Percentiles rank a stretch among this genome's conserved stretches.
These are phyloP conservation scores for Eubasilissa regina DNA, from an alignment of 1,140 invertebrate species.

Conservation along the genomic window DNA sequence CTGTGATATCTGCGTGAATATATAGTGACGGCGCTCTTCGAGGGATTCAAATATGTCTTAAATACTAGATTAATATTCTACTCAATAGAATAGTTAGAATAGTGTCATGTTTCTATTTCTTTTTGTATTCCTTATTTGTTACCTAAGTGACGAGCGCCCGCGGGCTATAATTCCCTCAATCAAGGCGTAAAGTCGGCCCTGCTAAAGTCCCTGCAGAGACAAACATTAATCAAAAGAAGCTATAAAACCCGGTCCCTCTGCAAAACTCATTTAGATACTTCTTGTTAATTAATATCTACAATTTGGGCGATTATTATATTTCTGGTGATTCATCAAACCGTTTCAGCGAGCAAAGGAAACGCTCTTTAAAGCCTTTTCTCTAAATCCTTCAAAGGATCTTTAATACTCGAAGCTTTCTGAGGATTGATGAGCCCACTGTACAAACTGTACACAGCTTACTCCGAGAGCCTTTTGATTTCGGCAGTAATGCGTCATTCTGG, in stretches of 20 bases:
- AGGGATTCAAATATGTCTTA: too few relatives aligned
- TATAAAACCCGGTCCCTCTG: neutral
- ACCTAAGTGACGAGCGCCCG: too few relatives aligned
- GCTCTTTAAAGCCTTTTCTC: slow-evolving; percentile 7
- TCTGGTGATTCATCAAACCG: slow-evolving; percentile 10
- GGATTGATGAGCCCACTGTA: neutral
- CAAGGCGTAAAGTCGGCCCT: too few relatives aligned
- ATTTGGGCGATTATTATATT: slow-evolving; percentile 18
- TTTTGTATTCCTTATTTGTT: too few relatives aligned
- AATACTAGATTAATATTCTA: too few relatives aligned
- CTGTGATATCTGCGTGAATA: too few relatives aligned
- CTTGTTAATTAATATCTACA: slow-evolving; percentile 17
- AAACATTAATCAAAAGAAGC: slow-evolving; percentile 18
- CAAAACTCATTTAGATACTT: slow-evolving; percentile 25
- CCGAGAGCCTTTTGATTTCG: slow-evolving; percentile 6
- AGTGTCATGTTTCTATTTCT: too few relatives aligned
- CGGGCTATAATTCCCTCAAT: too few relatives aligned
- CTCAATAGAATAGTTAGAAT: too few relatives aligned
- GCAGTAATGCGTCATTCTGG: neutral
- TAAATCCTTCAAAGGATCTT: slow-evolving; percentile 13
- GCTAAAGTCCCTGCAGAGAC: neutral
- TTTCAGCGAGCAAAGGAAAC: neutral
- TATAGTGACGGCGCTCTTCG: too few relatives aligned
- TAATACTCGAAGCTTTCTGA: slow-evolving; percentile 16
- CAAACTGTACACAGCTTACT: neutral